Base-by-base conservation (phyloP, 2,113 vertebrate genomes). In the Odobenus rosmarus region DNA sequence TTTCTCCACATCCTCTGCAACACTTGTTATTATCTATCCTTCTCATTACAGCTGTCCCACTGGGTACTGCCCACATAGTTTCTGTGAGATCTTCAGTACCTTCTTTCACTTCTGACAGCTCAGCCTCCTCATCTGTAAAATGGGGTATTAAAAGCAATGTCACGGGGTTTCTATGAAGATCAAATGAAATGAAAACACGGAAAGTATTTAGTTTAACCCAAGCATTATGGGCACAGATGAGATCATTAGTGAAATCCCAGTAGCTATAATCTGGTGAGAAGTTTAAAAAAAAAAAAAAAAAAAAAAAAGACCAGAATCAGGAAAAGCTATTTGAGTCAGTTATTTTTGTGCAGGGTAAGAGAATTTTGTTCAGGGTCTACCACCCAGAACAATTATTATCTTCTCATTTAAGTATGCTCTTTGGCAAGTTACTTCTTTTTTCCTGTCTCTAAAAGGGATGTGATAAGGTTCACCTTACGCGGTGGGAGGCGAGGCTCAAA, bases 51-150 rank as follows among this genome's bases (percentile, higher is more conserved):
- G 46, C 7, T 31, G n/a, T 74, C 28, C 79, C 92, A 31, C 2
- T 49, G 9, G n/a, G 12, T 36, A 53, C 18, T 82, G 26, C 19
- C 69, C 51, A 74, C 55, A 19, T 1, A 62, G 23, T 64, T 61
- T 49, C 94, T 82, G 3, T 72, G 64, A 90, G 81, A 96, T 61
- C 24, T 49, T 88, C 33, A 87, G 61, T 19, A 88, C 62, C 8
- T 62, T 53, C 28, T 95, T 89, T 69, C 42, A 80, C 36, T 57
- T 91, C 95, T 83, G 23, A 93, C 46, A 82, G 28, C 67, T 90
- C 76, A 61, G 19, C 61, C 46, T 77, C 69, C 28, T 88, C 80
- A 59, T 83, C 90, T 88, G 4, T 81, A 88, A 88, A 89, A 83
- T 28, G 24, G 33, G 4, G 2, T 61, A 31, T 72, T 85, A 57